Conservation (phyloP, 2,888 invertebrate genomes). For the Dascillus cervinus region DNA sequence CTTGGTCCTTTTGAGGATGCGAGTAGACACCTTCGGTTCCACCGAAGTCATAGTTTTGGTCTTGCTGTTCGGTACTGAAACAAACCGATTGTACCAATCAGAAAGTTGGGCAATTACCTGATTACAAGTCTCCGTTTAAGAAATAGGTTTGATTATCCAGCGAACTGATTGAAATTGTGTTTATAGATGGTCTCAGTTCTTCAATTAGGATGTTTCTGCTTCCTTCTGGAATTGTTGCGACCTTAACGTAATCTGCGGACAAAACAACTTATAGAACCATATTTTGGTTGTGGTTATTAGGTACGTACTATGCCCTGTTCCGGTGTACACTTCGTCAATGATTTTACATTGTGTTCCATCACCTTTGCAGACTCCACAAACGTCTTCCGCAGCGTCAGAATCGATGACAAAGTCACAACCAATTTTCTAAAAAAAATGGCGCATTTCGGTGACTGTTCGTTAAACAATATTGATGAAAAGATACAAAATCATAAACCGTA, state of each 20-base stretch:
- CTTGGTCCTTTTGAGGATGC: conserved; percentile 46
- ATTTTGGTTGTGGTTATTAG: too few relatives aligned
- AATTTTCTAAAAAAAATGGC: conserved; percentile 44
- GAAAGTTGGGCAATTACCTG: too few relatives aligned
- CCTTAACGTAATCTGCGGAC: conserved; percentile 52
- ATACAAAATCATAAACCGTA: too few relatives aligned
- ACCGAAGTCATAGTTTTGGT: conserved; percentile 44
- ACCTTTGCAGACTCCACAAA: conserved; percentile 61
- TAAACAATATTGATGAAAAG: too few relatives aligned
- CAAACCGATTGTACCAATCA: conserved; percentile 7
- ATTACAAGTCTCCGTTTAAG: conserved; percentile 57
- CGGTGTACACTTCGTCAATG: conserved; percentile 48
- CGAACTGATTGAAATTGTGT: conserved; percentile 51
- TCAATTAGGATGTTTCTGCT: conserved; percentile 54
- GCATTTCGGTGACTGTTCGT: not conserved
- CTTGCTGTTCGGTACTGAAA: conserved; percentile 30
- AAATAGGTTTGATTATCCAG: conserved; percentile 46
- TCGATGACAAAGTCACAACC: conserved; percentile 60
- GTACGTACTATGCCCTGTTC: conserved; percentile 29
- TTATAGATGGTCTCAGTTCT: conserved; percentile 48
- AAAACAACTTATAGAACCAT: too few relatives aligned
- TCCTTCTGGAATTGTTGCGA: conserved; percentile 51
- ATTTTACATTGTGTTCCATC: conserved; percentile 58
- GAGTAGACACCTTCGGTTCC: conserved; percentile 44
- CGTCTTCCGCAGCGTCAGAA: conserved; percentile 56